Percentiles rank a stretch among this genome's conserved stretches.
These are phyloP conservation scores for Nycticryphes semicollaris DNA, from an alignment of 2,113 vertebrate species.

Conservation along the genomic window DNA sequence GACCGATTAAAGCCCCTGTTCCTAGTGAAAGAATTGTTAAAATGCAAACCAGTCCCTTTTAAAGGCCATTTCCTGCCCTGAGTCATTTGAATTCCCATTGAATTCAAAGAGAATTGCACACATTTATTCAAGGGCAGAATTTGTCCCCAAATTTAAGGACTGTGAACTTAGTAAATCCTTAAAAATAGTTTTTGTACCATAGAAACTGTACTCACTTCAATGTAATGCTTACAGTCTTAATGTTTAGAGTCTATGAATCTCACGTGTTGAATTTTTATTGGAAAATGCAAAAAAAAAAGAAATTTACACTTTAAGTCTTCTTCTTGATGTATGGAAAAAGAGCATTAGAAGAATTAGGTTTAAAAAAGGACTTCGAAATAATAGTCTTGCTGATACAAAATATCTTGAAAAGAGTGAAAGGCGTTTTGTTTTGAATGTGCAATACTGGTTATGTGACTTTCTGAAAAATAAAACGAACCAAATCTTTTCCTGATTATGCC, in stretches of 20 bases:
- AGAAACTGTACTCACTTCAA: neutral
- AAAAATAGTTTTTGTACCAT: neutral
- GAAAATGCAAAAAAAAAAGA: neutral
- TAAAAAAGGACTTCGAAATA: neutral
- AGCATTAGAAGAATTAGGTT: neutral
- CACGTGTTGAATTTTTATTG: neutral
- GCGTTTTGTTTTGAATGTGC: neutral
- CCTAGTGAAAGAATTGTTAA: neutral
- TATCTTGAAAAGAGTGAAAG: neutral
- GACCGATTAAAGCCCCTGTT: neutral
- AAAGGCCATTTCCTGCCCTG: constrained; percentile 10
- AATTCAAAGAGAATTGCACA: neutral
- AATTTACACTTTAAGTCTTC: neutral
- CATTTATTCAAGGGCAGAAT: neutral
- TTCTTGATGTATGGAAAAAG: neutral
- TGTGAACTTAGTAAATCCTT: neutral
- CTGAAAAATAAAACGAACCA: neutral
- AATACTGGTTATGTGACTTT: neutral
- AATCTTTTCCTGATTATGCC: neutral
- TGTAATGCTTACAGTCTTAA: neutral
- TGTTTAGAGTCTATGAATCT: neutral
- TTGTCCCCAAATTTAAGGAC: neutral
- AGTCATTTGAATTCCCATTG: neutral
- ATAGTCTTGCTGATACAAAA: neutral
- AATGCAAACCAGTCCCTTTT: neutral